Evolutionary conservation across 2,888 invertebrate species (phyloP).

Genomic region (Ornithoptera priamus): DNA sequence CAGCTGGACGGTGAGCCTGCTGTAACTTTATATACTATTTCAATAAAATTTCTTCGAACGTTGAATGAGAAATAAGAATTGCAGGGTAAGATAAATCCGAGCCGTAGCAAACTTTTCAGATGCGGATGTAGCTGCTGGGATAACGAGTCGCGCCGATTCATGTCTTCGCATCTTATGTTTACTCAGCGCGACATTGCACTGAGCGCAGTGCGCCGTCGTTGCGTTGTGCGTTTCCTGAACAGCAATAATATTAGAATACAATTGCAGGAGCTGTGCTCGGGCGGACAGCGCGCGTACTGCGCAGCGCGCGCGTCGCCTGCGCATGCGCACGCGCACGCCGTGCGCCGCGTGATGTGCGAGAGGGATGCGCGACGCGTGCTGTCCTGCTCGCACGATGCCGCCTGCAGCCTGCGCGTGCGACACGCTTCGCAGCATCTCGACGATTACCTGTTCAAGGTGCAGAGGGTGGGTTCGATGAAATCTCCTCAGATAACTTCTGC

Average conservation of each 20-base stretch:
- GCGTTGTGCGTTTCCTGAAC: too few relatives aligned
- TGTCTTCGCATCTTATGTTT: neutral
- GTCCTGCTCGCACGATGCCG: constrained; percentile 79
- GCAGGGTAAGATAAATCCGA: neutral
- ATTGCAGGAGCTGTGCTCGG: constrained; percentile 72
- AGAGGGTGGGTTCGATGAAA: constrained; percentile 60
- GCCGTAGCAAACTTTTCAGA: neutral
- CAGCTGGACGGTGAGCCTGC: constrained; percentile 17
- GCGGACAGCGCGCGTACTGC: constrained; percentile 72
- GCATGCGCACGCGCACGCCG: constrained; percentile 66
- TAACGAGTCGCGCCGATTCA: neutral
- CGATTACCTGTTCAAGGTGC: constrained; percentile 77
- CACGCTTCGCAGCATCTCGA: constrained; percentile 71
- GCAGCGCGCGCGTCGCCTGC: constrained; percentile 60
- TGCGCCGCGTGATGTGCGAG: constrained; percentile 70
- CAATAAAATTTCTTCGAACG: too few relatives aligned
- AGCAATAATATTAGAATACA: too few relatives aligned
- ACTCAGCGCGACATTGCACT: too few relatives aligned
- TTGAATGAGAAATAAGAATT: neutral
- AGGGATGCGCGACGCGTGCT: constrained; percentile 69
- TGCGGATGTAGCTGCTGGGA: neutral
- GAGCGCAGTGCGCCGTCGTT: too few relatives aligned
- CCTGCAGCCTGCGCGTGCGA: constrained; percentile 72
- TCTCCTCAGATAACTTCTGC: too few relatives aligned
- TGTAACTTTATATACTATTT: too few relatives aligned